phyloP scores from a whole-genome alignment of 2,113 vertebrate genomes.

The Phaetusa simplex region DNA sequence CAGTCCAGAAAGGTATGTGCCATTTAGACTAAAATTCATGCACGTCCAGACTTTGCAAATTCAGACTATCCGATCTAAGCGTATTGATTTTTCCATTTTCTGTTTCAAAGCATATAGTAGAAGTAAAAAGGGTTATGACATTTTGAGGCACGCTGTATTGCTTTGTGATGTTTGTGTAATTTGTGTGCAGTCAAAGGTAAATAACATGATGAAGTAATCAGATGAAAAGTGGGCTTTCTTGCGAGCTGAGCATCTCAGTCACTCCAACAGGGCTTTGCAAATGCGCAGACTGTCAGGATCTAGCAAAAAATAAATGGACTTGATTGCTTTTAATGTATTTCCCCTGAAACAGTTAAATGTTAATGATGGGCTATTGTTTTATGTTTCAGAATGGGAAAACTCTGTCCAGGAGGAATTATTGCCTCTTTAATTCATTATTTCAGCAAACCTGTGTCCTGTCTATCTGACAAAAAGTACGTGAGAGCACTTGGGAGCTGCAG shows the following conservation, averaged over 20 bases:
- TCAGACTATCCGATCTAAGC: constrained; percentile 8
- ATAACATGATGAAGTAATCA: constrained; percentile 37
- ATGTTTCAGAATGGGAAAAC: background rate
- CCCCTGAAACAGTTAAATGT: background rate
- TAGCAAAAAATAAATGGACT: background rate
- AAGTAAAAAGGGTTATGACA: constrained; percentile 18
- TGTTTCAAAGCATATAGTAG: constrained; percentile 2
- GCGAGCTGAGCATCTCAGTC: constrained; percentile 28
- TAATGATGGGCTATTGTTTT: background rate
- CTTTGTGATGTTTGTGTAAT: constrained; percentile 45
- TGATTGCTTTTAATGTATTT: background rate
- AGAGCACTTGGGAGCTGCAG: background rate
- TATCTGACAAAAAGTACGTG: background rate
- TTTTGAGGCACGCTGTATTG: background rate
- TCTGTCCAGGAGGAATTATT: background rate
- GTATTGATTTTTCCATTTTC: constrained; percentile 52
- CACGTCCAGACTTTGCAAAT: background rate
- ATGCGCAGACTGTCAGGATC: background rate
- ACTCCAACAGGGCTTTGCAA: background rate
- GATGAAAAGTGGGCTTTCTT: constrained; percentile 19
- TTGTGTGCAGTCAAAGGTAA: constrained; percentile 54
- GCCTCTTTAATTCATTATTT: background rate
- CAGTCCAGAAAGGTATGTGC: background rate
- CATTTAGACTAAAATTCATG: constrained; percentile 10
- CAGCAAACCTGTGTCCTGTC: background rate